Evolutionary conservation across 2,113 vertebrate species (phyloP), one percentile per base, ranked within the genome.

Genomic region (Varanus salvator): DNA sequence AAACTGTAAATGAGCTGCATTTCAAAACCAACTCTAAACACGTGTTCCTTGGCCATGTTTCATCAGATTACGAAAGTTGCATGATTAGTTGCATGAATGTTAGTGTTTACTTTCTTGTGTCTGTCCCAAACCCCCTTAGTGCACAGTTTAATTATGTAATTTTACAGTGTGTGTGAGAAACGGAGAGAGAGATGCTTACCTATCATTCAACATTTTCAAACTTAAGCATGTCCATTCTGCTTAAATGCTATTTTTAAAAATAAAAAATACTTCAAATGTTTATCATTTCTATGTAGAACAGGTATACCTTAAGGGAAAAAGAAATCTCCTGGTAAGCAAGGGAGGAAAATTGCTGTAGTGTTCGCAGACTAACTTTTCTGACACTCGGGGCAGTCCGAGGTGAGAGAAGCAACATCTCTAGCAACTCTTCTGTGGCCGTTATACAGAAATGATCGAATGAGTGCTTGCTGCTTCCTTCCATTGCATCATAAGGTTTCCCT

Each of bases 401-500:
- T 0, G 72, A 76, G 75, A 78, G 86, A 71, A 23, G 71, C n/a
- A 81, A 23, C 81, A 4, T 84, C 48, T 91, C 72, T 90, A 74
- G 2, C 71, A 75, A 66, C 38, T 1, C 81, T 90, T 19, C 54
- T 0, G 0, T 78, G 52, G 38, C 75, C 87, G 66, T 75, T 84
- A 80, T 76, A 84, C 27, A 87, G 87, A 88, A 90, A 88, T 90
- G 86, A 71, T 84, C 12, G 0, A 3, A 0, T 83, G 91, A 90
- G 89, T 83, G n/a, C 76, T 21, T 77, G 27, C 4, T 80, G 82
- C 71, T 87, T 91, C 84, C 64, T 93, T 80, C 87, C 80, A 84
- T 84, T 76, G 57, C 54, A 85, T 64, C 88, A 60, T 84, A 8
- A n/a, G 38, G 90, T 89, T 69, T 21, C 57, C 34, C 71, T 77